A percentile compares a stretch with the other conserved stretches of the same genome.
These are phyloP conservation scores for Tridacna crocea DNA, from an alignment of 2,888 invertebrate species.

Conservation along the genomic window DNA sequence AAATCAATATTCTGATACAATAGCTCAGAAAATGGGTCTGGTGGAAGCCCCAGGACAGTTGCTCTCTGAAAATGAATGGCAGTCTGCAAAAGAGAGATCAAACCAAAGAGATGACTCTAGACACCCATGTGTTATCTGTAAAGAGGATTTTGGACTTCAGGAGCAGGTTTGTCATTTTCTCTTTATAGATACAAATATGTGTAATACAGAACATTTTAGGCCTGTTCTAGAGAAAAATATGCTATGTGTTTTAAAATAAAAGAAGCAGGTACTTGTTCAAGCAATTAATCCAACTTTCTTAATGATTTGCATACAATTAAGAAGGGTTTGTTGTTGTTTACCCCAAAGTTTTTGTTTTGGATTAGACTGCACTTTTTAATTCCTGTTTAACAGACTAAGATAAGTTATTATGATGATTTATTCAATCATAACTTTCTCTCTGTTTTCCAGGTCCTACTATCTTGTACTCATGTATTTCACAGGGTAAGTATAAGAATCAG, in stretches of 20 bases:
- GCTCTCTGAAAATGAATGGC: slow-evolving; percentile 82
- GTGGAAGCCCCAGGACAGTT: slow-evolving; percentile 77
- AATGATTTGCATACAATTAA: not conserved
- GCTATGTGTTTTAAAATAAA: no score
- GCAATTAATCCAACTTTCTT: not conserved
- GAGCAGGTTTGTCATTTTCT: slow-evolving; percentile 74
- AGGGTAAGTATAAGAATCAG: slow-evolving; percentile 73
- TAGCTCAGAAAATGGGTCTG: slow-evolving; percentile 83
- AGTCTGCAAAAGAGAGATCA: slow-evolving; percentile 78
- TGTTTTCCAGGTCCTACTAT: slow-evolving; percentile 78
- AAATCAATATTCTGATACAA: no score
- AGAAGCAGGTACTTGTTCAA: not conserved
- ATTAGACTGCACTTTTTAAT: not conserved
- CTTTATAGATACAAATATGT: no score
- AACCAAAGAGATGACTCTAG: slow-evolving; percentile 82
- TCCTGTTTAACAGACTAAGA: no score
- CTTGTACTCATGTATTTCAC: slow-evolving; percentile 84
- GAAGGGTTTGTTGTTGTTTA: no score
- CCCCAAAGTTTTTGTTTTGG: not conserved
- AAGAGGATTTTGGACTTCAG: slow-evolving; percentile 83
- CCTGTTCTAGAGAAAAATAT: no score
- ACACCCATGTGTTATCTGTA: slow-evolving; percentile 84
- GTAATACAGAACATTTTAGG: no score
- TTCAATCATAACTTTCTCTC: not conserved
- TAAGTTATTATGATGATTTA: no score